Conservation (phyloP, 2,888 invertebrate species). For the Cephus pygmeus region DNA sequence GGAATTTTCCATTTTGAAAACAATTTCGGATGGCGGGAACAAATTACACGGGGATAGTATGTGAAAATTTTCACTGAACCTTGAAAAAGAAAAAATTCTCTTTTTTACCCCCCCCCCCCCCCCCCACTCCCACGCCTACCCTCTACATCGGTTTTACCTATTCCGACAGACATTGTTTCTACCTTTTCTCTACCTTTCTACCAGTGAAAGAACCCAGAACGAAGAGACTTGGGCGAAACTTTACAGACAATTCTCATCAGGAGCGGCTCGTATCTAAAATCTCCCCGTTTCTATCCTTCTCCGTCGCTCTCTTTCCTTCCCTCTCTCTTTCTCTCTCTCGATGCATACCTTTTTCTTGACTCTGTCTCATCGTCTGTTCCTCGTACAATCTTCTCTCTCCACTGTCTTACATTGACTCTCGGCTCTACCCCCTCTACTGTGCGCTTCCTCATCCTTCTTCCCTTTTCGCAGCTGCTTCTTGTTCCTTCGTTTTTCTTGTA, state of each 20-base stretch:
- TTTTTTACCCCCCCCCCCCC: too few relatives aligned
- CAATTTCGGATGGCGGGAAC: too few relatives aligned
- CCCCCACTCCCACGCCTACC: too few relatives aligned
- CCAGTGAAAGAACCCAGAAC: slow-evolving; percentile 1
- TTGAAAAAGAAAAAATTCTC: too few relatives aligned
- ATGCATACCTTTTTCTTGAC: not conserved
- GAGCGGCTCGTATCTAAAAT: slow-evolving; percentile 35
- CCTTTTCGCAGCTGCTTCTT: not conserved
- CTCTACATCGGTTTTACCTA: too few relatives aligned
- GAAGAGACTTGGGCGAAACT: slow-evolving; percentile 15
- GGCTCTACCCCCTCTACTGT: not conserved
- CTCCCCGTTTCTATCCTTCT: slow-evolving; percentile 14
- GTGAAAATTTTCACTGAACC: too few relatives aligned
- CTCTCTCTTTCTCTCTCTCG: not conserved
- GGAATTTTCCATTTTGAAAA: too few relatives aligned
- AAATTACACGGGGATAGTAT: too few relatives aligned
- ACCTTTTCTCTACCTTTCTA: not conserved
- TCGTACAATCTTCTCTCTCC: not conserved
- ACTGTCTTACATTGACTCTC: slow-evolving; percentile 3
- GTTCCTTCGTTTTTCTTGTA: slow-evolving; percentile 13
- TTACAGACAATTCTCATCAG: slow-evolving; percentile 22
- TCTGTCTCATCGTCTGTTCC: not conserved
- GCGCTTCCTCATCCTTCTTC: slow-evolving; percentile 8
- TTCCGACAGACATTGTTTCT: too few relatives aligned
- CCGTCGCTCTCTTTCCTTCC: slow-evolving; percentile 15